A percentile compares a stretch with the other conserved stretches of the same genome.
Evolutionary conservation across 2,888 invertebrate genomes (phyloP).

Genomic region (Ferdinandea cuprea): DNA sequence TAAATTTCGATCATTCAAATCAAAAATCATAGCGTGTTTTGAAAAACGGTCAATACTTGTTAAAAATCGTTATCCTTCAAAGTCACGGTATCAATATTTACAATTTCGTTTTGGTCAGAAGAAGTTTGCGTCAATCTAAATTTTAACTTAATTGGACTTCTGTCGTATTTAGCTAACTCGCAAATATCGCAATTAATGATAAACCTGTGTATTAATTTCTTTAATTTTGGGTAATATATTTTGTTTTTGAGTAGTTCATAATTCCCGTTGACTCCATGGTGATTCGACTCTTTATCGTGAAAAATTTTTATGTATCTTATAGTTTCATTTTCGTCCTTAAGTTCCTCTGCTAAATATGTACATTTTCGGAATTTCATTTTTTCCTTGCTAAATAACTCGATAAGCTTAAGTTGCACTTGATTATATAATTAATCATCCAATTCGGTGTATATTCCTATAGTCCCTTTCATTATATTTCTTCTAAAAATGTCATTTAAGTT

Average conservation of each 20-base stretch:
- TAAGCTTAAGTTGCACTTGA: constrained; percentile 9
- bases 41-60: constrained; percentile 19
- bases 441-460: constrained; percentile 31
- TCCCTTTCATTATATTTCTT: constrained; percentile 28
- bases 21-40: constrained; percentile 25
- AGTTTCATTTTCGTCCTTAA: constrained; percentile 21
- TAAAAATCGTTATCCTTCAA: constrained; percentile 32
- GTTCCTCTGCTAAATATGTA: constrained; percentile 31
- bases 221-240: constrained; percentile 26
- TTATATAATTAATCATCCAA: constrained; percentile 25
- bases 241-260: constrained; percentile 15
- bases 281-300: constrained; percentile 33
- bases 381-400: constrained; percentile 25
- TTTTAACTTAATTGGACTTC: constrained; percentile 21
- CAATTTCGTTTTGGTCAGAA: constrained; percentile 24
- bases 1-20: constrained; percentile 23
- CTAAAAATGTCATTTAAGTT: constrained; percentile 26
- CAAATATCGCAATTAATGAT: constrained; percentile 36
- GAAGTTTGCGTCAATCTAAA: constrained; percentile 4
- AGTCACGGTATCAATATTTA: constrained; percentile 22
- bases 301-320: constrained; percentile 18
- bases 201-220: constrained; percentile 18
- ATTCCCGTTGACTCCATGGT: constrained; percentile 15
- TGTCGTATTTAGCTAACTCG: constrained; percentile 21
- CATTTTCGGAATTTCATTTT: constrained; percentile 30